Evolutionary conservation across 1,140 invertebrate genomes (phyloP), one percentile per base, ranked within the genome.

Genomic region (Pogonus chalceus): DNA sequence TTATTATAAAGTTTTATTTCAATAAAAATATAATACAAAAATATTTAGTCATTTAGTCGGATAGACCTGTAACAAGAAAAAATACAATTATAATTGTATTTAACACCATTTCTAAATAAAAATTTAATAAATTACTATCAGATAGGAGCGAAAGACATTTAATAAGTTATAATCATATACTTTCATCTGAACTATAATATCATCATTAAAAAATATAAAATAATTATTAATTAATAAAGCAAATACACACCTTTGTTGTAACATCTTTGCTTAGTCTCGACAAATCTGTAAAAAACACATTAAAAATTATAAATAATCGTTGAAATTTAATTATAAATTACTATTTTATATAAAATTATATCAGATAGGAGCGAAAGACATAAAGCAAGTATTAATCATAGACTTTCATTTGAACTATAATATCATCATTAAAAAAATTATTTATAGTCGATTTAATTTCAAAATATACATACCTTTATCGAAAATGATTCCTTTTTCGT

Each of bases 331-430:
- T 7, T 7, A 31, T 31, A 31, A 7, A 31, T 31, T 7, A 7
- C 4, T 31, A 31, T 31, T 7, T 31, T 7, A 7, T 7, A 7
- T 7, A 31, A 31, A 7, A 14, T 46, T 51, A 39, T 47, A 48
- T 72, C 71, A 73, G 70, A 58, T 72, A 72, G 70, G 70, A 65
- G 69, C 70, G 68, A 73, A 73, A 73, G 65, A 71, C 62, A 67
- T 60, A 50, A 52, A 49, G 31, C 52, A 51, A 12, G 48, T 24
- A 22, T 52, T 65, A 62, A 56, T 66, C 65, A 67, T 54, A 52
- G 57, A 37, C 35, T 58, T 48, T 69, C 68, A 68, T 65, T 56
- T 72, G 70, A 71, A 71, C 66, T 70, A 68, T 70, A 63, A 63
- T 63, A 56, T 67, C 67, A 71, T 70, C 65, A 70, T 65, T 23